Conservation (phyloP, 1,140 invertebrate genomes). For the Lamellibrachia luymesi region DNA sequence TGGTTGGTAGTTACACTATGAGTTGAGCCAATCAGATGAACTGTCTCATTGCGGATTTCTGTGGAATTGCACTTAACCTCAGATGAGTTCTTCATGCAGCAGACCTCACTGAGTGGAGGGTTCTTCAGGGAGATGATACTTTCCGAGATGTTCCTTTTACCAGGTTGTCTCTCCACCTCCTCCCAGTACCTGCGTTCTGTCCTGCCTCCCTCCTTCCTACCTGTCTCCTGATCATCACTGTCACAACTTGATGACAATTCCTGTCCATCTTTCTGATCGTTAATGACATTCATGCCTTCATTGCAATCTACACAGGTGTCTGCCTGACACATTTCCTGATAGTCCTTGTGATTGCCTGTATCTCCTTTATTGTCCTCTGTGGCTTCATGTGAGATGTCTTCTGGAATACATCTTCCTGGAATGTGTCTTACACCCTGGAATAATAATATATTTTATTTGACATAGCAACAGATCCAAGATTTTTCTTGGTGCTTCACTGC, state of each 20-base stretch:
- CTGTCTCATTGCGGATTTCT: background rate
- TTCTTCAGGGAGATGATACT: background rate
- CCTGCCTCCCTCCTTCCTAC: background rate
- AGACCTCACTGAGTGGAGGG: background rate
- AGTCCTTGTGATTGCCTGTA: background rate
- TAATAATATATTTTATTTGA: background rate
- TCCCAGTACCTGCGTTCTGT: background rate
- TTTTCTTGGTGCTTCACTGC: no score
- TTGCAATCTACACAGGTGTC: background rate
- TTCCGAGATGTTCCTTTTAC: background rate
- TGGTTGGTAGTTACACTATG: background rate
- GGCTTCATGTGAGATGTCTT: background rate
- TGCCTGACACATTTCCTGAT: background rate
- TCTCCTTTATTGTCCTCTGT: background rate
- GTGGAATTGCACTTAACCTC: background rate
- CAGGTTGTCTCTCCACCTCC: background rate
- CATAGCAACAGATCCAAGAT: no score
- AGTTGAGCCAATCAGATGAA: background rate
- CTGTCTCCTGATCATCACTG: background rate
- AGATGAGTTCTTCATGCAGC: no score
- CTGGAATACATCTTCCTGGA: background rate
- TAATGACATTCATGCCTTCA: background rate
- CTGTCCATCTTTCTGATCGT: background rate
- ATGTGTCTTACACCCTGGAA: background rate
- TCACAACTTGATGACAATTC: background rate